Conservation (phyloP, 2,888 invertebrate species). For the Exocentrus adspersus region DNA sequence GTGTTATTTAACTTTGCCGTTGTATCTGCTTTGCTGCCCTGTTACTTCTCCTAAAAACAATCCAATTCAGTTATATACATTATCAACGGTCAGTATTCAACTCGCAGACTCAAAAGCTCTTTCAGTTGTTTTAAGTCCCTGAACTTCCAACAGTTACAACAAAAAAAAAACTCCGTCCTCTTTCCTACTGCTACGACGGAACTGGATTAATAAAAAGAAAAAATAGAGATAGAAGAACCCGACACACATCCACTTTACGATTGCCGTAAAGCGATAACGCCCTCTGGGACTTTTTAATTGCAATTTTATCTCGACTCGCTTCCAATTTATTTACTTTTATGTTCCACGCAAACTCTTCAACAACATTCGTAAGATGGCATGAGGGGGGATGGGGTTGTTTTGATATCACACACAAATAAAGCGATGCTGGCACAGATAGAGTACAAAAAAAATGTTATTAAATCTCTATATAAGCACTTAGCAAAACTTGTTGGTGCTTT, state of each 20-base stretch:
- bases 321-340: constrained; percentile 27
- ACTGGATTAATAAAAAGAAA: constrained; percentile 19
- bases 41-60: too few relatives aligned
- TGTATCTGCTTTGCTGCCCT: too few relatives aligned
- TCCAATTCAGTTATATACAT: too few relatives aligned
- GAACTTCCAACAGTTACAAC: constrained; percentile 1
- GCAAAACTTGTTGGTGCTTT: neutral
- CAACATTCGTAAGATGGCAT: constrained; percentile 6
- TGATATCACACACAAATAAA: neutral
- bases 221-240: constrained; percentile 8
- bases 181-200: neutral
- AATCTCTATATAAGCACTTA: neutral
- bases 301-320: constrained; percentile 21
- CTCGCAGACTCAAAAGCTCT: too few relatives aligned
- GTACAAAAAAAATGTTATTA: too few relatives aligned
- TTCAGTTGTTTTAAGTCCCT: too few relatives aligned
- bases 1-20: too few relatives aligned
- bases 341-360: constrained; percentile 18
- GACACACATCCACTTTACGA: constrained; percentile 17
- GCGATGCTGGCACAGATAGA: too few relatives aligned
- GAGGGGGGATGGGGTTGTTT: neutral
- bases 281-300: constrained; percentile 26
- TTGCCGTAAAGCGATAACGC: constrained; percentile 25
- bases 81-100: too few relatives aligned
- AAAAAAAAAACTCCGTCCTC: neutral